A percentile compares a stretch with the other conserved stretches of the same genome.
phyloP scores from a whole-genome alignment of 2,113 vertebrate species.

The Andinoacara biseriatus region DNA sequence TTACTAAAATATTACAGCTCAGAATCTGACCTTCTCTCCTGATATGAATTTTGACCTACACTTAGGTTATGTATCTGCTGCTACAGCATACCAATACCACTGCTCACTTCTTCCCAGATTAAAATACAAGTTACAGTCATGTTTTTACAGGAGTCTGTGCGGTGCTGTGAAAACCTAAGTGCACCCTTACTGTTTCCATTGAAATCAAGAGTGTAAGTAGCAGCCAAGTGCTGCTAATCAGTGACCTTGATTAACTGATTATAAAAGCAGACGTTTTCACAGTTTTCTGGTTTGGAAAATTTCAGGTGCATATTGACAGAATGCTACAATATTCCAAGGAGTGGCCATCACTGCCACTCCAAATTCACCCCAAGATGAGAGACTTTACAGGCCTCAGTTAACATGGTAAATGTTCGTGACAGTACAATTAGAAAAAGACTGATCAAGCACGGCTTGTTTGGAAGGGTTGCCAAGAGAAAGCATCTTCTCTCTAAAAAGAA shows the following conservation, averaged over 20 bases:
- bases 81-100: not conserved
- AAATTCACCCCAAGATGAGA: not conserved
- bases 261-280: not conserved
- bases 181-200: not conserved
- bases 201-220: not conserved
- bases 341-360: not conserved
- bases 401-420: too few species aligned
- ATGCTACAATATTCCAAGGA: not conserved
- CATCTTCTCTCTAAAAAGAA: not conserved
- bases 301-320: not conserved
- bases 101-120: not conserved
- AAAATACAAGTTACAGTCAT: not conserved
- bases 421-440: too few species aligned
- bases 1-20: constrained; percentile 40
- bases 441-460: not conserved
- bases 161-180: not conserved
- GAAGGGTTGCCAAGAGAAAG: not conserved
- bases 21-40: constrained; percentile 17
- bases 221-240: not conserved
- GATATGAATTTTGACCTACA: constrained; percentile 10
- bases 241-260: not conserved
- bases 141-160: not conserved
- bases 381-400: too few species aligned
- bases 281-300: not conserved
- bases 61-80: not conserved